Evolutionary conservation across 2,113 vertebrate genomes (phyloP), one percentile per base, ranked within the genome.

Genomic region (Carollia perspicillata): DNA sequence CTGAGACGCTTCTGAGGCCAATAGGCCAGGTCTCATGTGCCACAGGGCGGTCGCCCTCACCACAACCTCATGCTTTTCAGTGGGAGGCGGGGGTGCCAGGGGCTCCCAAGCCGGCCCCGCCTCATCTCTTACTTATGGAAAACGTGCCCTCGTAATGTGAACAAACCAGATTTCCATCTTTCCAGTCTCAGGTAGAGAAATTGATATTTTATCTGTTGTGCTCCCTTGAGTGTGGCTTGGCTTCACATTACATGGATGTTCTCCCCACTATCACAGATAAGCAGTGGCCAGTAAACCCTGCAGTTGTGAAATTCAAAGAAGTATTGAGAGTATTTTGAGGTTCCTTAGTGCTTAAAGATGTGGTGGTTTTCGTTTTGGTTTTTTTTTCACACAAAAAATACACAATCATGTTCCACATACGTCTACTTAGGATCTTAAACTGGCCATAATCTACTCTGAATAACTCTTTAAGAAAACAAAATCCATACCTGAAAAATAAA

Each of bases 251-350:
- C 2, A 17, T 60, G n/a, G 33, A 26, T 51, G 9, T 65, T 86
- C 8, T 37, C 63, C 60, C 63, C 60, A 35, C 5, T 33, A 33
- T 26, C 53, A 20, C 20, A 81, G 58, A 40, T 40, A 86, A 81
- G 47, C 17, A 81, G 26, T 47, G 68, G 40, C 40, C 65, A 81
- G 47, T 68, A 85, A 79, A 20, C 44, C 13, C 60, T 37, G 85
- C 77, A 83, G 35, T 44, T 74, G n/a, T 78, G 53, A 86, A 86
- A 8, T 77, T 90, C 60, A 81, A 92, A 96, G 53, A 80, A 53
- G 47, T 53, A 12, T 28, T 40, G 22, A 65, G 35, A 89, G 16
- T 30, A 71, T 37, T 93, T 72, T 86, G 30, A 60, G 33, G 30
- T 37, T 69, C 22, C 13, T 89, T 66, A 84, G 63, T 89, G 40